A percentile compares a stretch with the other conserved stretches of the same genome.
Conservation (phyloP, 2,113 vertebrate genomes). For the Vanacampus margaritifer region DNA sequence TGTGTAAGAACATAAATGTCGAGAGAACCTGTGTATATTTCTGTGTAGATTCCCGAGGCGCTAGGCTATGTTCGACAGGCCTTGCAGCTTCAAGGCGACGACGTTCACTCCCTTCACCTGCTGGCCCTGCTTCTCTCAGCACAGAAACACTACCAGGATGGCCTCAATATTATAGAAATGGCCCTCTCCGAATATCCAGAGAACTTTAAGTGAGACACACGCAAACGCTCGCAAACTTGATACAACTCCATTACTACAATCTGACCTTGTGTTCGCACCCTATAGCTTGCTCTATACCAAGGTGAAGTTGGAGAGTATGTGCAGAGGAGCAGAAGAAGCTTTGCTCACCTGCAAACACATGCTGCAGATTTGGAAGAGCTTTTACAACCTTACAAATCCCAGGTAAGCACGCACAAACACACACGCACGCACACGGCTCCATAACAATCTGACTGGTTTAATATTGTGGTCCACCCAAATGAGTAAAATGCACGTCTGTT, state of each 20-base stretch:
- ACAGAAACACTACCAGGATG: slow-evolving; percentile 97
- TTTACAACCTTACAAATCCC: slow-evolving; percentile 97
- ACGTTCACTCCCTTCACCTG: slow-evolving; percentile 94
- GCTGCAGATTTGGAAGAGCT: slow-evolving; percentile 99
- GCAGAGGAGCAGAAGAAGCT: slow-evolving; percentile 91
- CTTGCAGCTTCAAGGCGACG: slow-evolving; percentile 93
- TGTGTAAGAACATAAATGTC: neutral
- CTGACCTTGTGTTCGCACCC: neutral
- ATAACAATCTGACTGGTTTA: neutral
- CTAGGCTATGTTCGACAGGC: slow-evolving; percentile 95
- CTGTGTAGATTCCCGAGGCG: slow-evolving; percentile 90
- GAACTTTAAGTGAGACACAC: slow-evolving; percentile 87
- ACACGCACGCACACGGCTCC: neutral
- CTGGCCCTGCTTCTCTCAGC: slow-evolving; percentile 92
- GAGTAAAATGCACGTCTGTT: slow-evolving; percentile 12
- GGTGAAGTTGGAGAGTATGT: slow-evolving; percentile 92
- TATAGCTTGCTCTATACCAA: slow-evolving; percentile 92
- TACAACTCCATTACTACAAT: neutral
- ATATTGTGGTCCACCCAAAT: neutral
- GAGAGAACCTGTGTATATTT: slow-evolving; percentile 30
- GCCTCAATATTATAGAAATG: slow-evolving; percentile 97
- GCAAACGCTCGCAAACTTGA: neutral
- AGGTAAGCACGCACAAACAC: slow-evolving; percentile 72
- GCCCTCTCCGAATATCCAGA: slow-evolving; percentile 97
- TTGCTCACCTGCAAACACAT: slow-evolving; percentile 97